Conservation (phyloP, 2,113 vertebrate genomes). For the Plecturocebus donacophilus region DNA sequence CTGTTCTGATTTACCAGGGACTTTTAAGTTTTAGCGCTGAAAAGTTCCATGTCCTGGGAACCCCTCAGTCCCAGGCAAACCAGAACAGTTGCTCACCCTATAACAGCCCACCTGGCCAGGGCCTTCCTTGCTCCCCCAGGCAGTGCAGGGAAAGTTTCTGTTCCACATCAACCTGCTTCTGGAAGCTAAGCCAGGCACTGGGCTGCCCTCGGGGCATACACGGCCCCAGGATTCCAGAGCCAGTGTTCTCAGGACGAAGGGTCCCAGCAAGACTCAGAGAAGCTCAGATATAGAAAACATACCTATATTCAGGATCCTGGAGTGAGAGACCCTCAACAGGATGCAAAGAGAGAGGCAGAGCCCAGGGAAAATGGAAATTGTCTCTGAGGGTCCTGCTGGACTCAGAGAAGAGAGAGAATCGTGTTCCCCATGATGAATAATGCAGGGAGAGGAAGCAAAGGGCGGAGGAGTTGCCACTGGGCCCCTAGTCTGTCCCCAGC, state of each 20-base stretch:
- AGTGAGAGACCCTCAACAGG: background rate
- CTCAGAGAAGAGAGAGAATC: slow-evolving; percentile 74
- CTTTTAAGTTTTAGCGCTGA: background rate
- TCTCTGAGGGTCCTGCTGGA: slow-evolving; percentile 79
- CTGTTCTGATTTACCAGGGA: background rate
- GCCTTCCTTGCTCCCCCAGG: background rate
- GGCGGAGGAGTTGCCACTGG: slow-evolving; percentile 77
- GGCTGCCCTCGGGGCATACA: background rate
- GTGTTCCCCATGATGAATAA: slow-evolving; percentile 83
- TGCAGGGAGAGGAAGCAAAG: slow-evolving; percentile 72
- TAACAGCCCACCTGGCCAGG: background rate
- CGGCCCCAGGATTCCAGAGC: background rate
- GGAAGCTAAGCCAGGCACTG: background rate
- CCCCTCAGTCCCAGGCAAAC: background rate
- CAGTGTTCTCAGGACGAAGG: background rate
- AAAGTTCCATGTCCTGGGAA: background rate
- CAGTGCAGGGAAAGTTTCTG: background rate
- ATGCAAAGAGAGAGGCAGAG: background rate
- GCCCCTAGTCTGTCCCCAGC: slow-evolving; percentile 77
- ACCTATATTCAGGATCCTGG: background rate
- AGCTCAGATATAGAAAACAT: background rate
- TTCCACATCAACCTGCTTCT: background rate
- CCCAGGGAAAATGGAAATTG: slow-evolving; percentile 61
- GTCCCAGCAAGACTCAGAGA: background rate
- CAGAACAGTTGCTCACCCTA: background rate